Evolutionary conservation across 2,797 vertebrate species (phyloP).

Genomic region (Spea hammondii): DNA sequence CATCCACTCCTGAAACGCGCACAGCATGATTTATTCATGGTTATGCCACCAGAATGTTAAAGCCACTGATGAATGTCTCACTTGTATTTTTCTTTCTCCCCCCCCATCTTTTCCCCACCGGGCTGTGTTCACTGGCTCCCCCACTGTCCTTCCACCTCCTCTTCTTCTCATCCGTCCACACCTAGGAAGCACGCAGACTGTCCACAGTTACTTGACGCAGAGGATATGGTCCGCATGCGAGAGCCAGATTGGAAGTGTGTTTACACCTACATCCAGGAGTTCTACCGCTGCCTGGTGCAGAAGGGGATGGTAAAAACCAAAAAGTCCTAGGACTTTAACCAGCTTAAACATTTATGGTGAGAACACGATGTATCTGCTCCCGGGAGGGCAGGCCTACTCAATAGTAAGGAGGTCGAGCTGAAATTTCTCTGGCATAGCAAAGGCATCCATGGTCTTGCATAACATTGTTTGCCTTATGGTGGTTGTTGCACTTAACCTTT

Average conservation of each 20-base stretch:
- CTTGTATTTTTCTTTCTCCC: constrained; percentile 57
- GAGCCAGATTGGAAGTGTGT: constrained; percentile 99
- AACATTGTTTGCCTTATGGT: too few relatives aligned
- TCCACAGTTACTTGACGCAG: constrained; percentile 97
- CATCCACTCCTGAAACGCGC: constrained; percentile 41
- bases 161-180: constrained; percentile 59
- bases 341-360: constrained; percentile 80
- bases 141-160: constrained; percentile 53
- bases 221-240: constrained; percentile 99
- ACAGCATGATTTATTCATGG: constrained; percentile 78
- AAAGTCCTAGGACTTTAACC: constrained; percentile 84
- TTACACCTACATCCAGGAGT: constrained; percentile 99
- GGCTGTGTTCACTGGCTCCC: constrained; percentile 66
- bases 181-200: constrained; percentile 95
- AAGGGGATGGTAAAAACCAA: constrained; percentile 99
- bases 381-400: background rate
- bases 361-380: constrained; percentile 63
- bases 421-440: background rate
- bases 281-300: constrained; percentile 98
- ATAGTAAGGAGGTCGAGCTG: background rate
- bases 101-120: constrained; percentile 58
- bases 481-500: too few relatives aligned
- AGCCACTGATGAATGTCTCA: constrained; percentile 69
- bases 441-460: background rate
- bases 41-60: constrained; percentile 71